These are phyloP conservation scores for Temnopleurus reevesii DNA, from an alignment of 53 echinoderm and acorn worm species.

Conservation along the genomic window DNA sequence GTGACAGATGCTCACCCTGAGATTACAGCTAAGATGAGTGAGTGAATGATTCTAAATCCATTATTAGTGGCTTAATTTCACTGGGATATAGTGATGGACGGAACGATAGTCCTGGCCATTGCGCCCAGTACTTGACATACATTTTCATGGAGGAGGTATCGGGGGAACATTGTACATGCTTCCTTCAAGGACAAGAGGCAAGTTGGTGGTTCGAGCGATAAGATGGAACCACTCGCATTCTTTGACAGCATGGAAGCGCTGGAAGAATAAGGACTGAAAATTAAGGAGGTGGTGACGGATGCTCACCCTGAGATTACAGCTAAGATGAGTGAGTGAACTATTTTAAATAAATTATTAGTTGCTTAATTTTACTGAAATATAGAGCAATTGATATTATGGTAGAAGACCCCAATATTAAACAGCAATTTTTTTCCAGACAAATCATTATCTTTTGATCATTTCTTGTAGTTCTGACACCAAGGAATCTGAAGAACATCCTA, in stretches of 20 bases:
- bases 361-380: too few relatives aligned
- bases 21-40: slow-evolving; percentile 39
- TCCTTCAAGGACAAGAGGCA: slow-evolving; percentile 48
- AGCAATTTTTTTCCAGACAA: too few relatives aligned
- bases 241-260: slow-evolving; percentile 1
- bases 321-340: slow-evolving; percentile 24
- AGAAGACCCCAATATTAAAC: too few relatives aligned
- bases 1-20: slow-evolving; percentile 62
- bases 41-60: not conserved
- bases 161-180: slow-evolving; percentile 11
- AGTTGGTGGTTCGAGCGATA: not conserved
- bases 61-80: too few relatives aligned
- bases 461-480: too few relatives aligned
- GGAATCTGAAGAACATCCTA: too few relatives aligned
- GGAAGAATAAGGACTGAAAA: not conserved
- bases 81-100: slow-evolving; percentile 56
- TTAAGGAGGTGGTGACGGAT: slow-evolving; percentile 57
- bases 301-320: slow-evolving; percentile 45
- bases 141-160: slow-evolving; percentile 37
- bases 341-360: too few relatives aligned
- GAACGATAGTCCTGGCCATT: slow-evolving; percentile 58
- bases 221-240: slow-evolving; percentile 52
- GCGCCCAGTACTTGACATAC: slow-evolving; percentile 58
- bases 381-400: too few relatives aligned
- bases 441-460: too few relatives aligned